Evolutionary conservation across 2,888 invertebrate species (phyloP).

Genomic region (Dolichopus griseipennis): DNA sequence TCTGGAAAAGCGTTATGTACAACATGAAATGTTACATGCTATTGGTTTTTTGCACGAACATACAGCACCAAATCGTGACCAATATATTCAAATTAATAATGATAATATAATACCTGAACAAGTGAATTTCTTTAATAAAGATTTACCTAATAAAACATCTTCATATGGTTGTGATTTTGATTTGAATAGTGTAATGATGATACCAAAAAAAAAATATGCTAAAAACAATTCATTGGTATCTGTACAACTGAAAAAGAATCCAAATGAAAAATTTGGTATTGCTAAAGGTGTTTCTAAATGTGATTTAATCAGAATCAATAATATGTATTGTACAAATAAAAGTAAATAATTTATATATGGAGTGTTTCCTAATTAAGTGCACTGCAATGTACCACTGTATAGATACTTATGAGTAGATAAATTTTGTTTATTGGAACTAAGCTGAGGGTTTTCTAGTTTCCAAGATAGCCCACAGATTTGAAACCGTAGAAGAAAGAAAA

Average conservation of each 20-base stretch:
- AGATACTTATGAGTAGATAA: too few relatives aligned
- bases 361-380: too few relatives aligned
- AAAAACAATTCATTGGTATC: slow-evolving; percentile 57
- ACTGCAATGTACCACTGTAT: too few relatives aligned
- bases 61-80: slow-evolving; percentile 61
- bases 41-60: slow-evolving; percentile 68
- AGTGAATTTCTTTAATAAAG: slow-evolving; percentile 59
- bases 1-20: background rate
- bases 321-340: too few relatives aligned
- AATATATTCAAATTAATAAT: slow-evolving; percentile 50
- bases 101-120: slow-evolving; percentile 46
- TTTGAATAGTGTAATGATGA: slow-evolving; percentile 66
- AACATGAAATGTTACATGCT: slow-evolving; percentile 66
- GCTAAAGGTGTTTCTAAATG: slow-evolving; percentile 47
- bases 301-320: slow-evolving; percentile 46
- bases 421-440: too few relatives aligned
- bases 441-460: too few relatives aligned
- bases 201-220: slow-evolving; percentile 57
- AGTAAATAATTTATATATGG: too few relatives aligned
- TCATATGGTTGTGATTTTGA: slow-evolving; percentile 61
- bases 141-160: slow-evolving; percentile 46
- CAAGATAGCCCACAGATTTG: too few relatives aligned
- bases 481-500: too few relatives aligned
- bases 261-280: slow-evolving; percentile 42
- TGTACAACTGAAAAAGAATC: slow-evolving; percentile 49